These are phyloP conservation scores for Artibeus jamaicensis DNA, from an alignment of 2,797 vertebrate genomes.

Conservation along the genomic window DNA sequence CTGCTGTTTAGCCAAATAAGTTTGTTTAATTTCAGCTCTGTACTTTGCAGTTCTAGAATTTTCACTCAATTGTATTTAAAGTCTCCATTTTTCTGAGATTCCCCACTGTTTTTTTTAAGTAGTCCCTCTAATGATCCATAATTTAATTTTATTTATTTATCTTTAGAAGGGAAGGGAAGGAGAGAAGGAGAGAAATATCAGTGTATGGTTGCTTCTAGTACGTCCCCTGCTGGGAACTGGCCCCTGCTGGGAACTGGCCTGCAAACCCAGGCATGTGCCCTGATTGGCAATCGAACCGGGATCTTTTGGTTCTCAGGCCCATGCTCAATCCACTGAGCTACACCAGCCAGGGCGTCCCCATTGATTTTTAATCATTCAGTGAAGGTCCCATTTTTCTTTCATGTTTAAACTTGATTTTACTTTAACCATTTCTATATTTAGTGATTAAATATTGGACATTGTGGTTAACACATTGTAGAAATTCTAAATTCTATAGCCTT, in stretches of 20 bases:
- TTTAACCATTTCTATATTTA: conserved; percentile 20
- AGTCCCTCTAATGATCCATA: no score
- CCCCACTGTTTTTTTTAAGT: neutral
- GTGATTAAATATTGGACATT: neutral
- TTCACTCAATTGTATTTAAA: neutral
- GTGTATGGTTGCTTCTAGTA: no score
- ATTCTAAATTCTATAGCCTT: neutral
- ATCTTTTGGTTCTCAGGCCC: no score
- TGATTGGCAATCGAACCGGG: no score
- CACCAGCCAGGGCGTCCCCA: no score
- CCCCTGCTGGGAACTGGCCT: no score
- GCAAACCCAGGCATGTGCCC: no score
- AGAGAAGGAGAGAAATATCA: no score
- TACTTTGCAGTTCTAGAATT: conserved; percentile 26
- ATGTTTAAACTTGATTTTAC: conserved; percentile 18
- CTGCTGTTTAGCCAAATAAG: neutral
- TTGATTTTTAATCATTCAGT: neutral
- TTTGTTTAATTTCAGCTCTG: neutral
- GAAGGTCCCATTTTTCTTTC: neutral
- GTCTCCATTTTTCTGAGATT: neutral
- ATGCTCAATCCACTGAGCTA: no score
- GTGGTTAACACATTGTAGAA: neutral
- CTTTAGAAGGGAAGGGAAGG: no score
- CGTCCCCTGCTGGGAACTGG: no score
- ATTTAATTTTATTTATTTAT: no score